Evolutionary conservation across 2,113 vertebrate species (phyloP), one percentile per base, ranked within the genome.

Genomic region (Andinoacara biseriatus): DNA sequence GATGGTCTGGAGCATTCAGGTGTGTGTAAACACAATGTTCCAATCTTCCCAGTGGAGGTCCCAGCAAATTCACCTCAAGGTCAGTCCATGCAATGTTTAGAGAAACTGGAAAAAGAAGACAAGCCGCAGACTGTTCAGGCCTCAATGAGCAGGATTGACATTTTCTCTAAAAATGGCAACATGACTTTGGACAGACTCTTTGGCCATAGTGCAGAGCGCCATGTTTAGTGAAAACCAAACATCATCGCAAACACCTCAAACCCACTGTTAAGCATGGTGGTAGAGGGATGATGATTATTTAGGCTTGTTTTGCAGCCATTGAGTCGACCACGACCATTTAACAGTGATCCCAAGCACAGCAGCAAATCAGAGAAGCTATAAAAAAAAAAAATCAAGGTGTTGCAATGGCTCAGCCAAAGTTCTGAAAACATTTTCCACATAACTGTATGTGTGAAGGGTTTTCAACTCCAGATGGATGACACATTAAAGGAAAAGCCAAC

Each of bases 321-420:
- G 24, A 69, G 0, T 0, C 3, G 3, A 49, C 43, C 65, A 49
- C 0, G 24, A 29, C 26, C 26, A 26, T 26, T 26, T 26, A 26
- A 26, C 26, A 26, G 26, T 26, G 26, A 26, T 26, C 26, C 26
- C 33, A 69, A 49, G 46, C 40, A 69, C 63, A 49, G 14, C 63
- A 46, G 26, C n/a, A 40, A 67, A 67, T 67, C 38, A 46, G 62
- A 46, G 3, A 9, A 26, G 22, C 40, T 67, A 22, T 46, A 29
- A 67, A 67, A 18, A 5, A 29, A 69, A 69, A n/a, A n/a, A n/a
- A 26, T 26, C 26, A 26, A 26, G 49, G 63, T 24, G 63, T 11
- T 29, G 63, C 24, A 49, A 29, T 49, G 40, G 15, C 18, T 38
- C 63, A 20, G 17, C 18, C 17, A 49, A 69, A 69, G 0, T 69